Conservation (phyloP, 2,888 invertebrate species). For the Acrobasis repandana region DNA sequence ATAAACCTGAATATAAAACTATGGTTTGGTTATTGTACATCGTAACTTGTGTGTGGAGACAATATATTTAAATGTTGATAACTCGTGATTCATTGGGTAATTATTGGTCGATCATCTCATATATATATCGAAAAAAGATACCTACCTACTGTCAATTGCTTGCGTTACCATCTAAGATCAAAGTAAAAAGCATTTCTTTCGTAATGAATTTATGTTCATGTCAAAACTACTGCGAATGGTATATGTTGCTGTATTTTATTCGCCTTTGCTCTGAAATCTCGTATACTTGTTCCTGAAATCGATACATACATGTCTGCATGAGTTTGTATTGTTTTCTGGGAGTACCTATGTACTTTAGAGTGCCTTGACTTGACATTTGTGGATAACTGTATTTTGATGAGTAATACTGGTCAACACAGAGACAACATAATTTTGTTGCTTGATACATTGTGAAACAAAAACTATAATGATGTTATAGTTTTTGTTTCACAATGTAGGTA, state of each 20-base stretch:
- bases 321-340: not conserved
- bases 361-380: slow-evolving; percentile 12
- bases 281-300: not conserved
- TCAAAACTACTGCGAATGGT: slow-evolving; percentile 6
- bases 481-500: too few relatives aligned
- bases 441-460: too few relatives aligned
- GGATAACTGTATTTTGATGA: slow-evolving; percentile 8
- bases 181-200: not conserved
- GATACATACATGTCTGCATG: not conserved
- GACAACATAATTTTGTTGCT: not conserved
- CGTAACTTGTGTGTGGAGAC: slow-evolving; percentile 7
- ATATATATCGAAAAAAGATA: too few relatives aligned
- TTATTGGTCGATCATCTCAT: not conserved
- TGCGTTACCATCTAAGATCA: not conserved
- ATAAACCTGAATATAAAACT: slow-evolving; percentile 9
- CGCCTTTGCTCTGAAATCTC: not conserved
- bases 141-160: not conserved
- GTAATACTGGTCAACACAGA: not conserved
- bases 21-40: not conserved
- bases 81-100: slow-evolving; percentile 9
- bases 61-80: not conserved
- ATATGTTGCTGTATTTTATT: not conserved
- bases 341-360: not conserved
- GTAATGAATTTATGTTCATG: not conserved
- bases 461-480: too few relatives aligned